These are phyloP conservation scores for Melolontha melolontha DNA, from an alignment of 2,888 invertebrate species.

Conservation along the genomic window DNA sequence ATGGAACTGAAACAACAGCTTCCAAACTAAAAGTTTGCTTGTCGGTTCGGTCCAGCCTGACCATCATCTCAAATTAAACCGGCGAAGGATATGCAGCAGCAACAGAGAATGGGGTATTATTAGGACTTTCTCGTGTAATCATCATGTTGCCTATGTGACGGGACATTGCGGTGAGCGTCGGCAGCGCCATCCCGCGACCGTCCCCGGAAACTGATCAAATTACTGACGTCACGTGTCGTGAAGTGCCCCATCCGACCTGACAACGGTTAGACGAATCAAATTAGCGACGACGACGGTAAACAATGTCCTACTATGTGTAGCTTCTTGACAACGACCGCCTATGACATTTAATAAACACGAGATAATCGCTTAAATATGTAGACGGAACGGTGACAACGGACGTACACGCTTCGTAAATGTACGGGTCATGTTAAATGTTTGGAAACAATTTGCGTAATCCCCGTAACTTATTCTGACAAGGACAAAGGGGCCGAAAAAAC, in stretches of 20 bases:
- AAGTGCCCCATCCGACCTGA: slow-evolving; percentile 60
- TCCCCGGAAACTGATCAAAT: slow-evolving; percentile 57
- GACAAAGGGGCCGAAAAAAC: slow-evolving; percentile 23
- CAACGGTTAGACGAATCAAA: slow-evolving; percentile 62
- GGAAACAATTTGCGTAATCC: slow-evolving; percentile 34
- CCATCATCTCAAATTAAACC: slow-evolving; percentile 37
- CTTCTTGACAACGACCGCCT: slow-evolving; percentile 44
- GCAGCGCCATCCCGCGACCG: slow-evolving; percentile 54
- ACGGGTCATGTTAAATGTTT: slow-evolving; percentile 38
- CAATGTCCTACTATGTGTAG: slow-evolving; percentile 46
- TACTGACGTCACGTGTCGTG: slow-evolving; percentile 61
- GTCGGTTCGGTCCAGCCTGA: slow-evolving; percentile 4
- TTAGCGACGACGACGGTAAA: slow-evolving; percentile 55
- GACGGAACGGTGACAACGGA: slow-evolving; percentile 35
- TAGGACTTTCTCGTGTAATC: slow-evolving; percentile 56
- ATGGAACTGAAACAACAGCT: no score
- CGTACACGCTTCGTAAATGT: slow-evolving; percentile 36
- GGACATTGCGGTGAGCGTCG: slow-evolving; percentile 54
- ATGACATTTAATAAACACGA: slow-evolving; percentile 47
- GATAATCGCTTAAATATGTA: slow-evolving; percentile 44
- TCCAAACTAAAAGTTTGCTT: background rate
- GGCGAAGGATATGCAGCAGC: slow-evolving; percentile 17
- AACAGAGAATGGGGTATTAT: slow-evolving; percentile 45
- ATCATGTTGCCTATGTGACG: slow-evolving; percentile 55
- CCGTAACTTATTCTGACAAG: slow-evolving; percentile 36